Base-by-base conservation (phyloP, 2,113 vertebrate species). In the Petrocephalus microphthalmus region DNA sequence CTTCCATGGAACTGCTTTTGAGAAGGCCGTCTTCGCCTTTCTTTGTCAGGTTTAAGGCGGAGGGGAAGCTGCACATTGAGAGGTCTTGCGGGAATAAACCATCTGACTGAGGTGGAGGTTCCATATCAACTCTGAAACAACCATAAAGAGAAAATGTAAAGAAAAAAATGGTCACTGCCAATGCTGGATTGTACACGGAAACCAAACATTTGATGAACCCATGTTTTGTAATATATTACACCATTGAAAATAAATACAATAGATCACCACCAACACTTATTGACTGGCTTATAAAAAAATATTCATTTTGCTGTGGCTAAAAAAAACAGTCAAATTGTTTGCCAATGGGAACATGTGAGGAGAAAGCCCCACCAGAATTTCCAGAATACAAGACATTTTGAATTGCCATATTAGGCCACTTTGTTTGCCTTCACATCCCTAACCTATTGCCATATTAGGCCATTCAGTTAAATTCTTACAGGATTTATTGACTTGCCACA, bases 61-160 rank as follows among this genome's bases (percentile, higher is more conserved):
- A 47, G n/a, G 94, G 89, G 56, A 94, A 85, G 90, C 89, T 90
- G 90, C 95, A 92, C 47, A 90, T 88, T 85, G 95, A 93, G 64
- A 93, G 93, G 91, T 95, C 95, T 90, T 95, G 93, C 90, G 95
- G 94, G 92, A 95, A 95, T 85, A 96, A 90, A 89, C 94, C 93
- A 89, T 94, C 95, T 0, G 91, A 83, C 88, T 89, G 93, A 25
- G 89, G 92, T 90, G 94, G 93, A 89, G 94, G 94, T 91, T 96
- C 95, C 95, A 96, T 96, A 92, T 94, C 95, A 95, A 89, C 94
- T 96, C 89, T 84, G 22, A 89, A 87, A 86, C 37, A 64, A 84
- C 22, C 19, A 74, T 17, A 92, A 89, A 0, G 33, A 33, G n/a
- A 91, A 1, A 49, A 42, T 2, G 22, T 13, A 10, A 15, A 84